Evolutionary conservation across 2,113 vertebrate species (phyloP), one percentile per base, ranked within the genome.

Genomic region (Upupa epops): DNA sequence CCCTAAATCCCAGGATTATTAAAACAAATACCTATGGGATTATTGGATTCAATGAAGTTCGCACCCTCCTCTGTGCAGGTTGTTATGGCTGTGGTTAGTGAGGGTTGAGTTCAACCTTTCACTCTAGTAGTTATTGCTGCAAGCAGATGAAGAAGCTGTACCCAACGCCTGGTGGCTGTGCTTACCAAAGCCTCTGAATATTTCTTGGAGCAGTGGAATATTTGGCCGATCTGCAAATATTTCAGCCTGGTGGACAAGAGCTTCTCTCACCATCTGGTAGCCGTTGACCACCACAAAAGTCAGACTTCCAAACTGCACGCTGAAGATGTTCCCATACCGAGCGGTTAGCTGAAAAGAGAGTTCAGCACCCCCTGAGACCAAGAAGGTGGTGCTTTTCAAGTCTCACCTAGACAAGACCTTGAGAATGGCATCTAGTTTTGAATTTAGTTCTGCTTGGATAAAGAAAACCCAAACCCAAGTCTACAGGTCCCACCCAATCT

Each of bases 241-340:
- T 68, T 98, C 97, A 11, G 97, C 98, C 72, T 98, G 97, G 34
- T 96, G 96, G n/a, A 98, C 96, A 46, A 98, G 93, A 60, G 97
- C 98, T 94, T 99, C 98, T 95, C 97, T 98, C 92, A 98, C 98
- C 97, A 98, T 97, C 84, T 97, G 97, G 88, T 98, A 98, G 24
- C 98, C 98, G 0, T 92, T 98, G 82, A 98, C 71, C 72, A 98
- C 75, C 80, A 99, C 97, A 8, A 96, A 90, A 82, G 96, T 95
- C 58, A 97, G 34, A 11, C 84, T 69, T 34, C 98, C 98, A 54
- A 98, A 80, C 52, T 98, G 92, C 55, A 98, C 42, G 5, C 97
- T 97, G 90, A 98, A 97, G 83, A 99, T 69, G 75, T 98, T 98
- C 84, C 98, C 98, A 1, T 98, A 98, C 64, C 32, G 95, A 78